These are phyloP conservation scores for Helleia helle DNA, from an alignment of 2,888 invertebrate species.

Conservation along the genomic window DNA sequence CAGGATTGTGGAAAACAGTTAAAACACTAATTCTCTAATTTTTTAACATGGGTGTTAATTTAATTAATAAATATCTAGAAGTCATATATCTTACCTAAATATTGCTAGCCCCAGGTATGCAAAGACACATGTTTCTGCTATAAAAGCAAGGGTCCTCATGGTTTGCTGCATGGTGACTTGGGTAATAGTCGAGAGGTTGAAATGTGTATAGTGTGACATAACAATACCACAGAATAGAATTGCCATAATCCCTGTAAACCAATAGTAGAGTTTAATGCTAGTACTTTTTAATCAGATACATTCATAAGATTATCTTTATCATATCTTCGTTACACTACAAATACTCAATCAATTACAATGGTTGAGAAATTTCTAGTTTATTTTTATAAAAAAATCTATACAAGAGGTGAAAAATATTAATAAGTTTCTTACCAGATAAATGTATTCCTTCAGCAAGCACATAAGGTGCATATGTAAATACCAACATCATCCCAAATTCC, in stretches of 20 bases:
- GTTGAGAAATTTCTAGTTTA: no score
- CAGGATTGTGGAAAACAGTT: no score
- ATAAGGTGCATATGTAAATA: constrained; percentile 98
- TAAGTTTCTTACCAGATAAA: constrained; percentile 80
- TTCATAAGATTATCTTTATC: no score
- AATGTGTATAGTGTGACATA: constrained; percentile 99
- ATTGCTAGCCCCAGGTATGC: constrained; percentile 96
- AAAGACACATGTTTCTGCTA: constrained; percentile 99
- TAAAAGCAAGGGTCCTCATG: constrained; percentile 96
- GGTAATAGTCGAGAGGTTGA: constrained; percentile 97
- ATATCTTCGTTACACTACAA: no score
- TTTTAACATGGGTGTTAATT: no score
- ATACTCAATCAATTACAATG: no score
- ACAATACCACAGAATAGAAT: constrained; percentile 99
- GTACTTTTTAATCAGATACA: no score
- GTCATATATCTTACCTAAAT: constrained; percentile 58
- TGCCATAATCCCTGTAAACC: constrained; percentile 94
- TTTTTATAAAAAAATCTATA: no score
- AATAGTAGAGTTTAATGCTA: neutral
- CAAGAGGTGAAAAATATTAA: constrained; percentile 1
- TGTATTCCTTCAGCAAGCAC: constrained; percentile 97
- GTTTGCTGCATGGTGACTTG: constrained; percentile 99
- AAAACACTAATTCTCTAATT: no score
- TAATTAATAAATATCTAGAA: no score
- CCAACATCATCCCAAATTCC: constrained; percentile 98